phyloP scores from a whole-genome alignment of 37 sponge, comb jelly and placozoan species.

The Cladorhizidae sp. region DNA sequence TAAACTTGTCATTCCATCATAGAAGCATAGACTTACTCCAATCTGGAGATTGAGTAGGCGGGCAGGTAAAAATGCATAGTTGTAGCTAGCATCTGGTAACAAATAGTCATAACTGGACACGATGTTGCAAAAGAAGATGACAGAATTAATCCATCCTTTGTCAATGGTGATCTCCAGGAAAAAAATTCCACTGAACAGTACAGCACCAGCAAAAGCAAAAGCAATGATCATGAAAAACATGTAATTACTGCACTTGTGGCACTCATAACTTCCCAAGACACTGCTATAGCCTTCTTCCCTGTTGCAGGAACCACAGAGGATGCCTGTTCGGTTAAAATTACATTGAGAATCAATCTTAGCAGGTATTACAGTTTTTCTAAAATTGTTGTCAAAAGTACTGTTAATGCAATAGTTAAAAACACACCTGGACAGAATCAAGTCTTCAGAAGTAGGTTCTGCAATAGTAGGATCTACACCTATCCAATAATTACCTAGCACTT shows the following conservation, averaged over 20 bases:
- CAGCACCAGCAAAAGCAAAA: constrained; percentile 22
- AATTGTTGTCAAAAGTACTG: constrained; percentile 1
- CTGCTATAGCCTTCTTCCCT: neutral
- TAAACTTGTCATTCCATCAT: constrained; percentile 44
- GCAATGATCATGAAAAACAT: constrained; percentile 3
- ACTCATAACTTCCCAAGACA: constrained; percentile 19
- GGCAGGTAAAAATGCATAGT: constrained; percentile 2
- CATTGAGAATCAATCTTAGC: constrained; percentile 15
- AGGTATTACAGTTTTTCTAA: neutral
- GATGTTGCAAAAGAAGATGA: constrained; percentile 41
- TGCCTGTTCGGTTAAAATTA: constrained; percentile 10
- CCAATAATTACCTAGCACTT: neutral
- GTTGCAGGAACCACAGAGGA: constrained; percentile 30
- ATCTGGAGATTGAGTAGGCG: constrained; percentile 30
- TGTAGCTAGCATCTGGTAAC: neutral
- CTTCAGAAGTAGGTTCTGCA: neutral
- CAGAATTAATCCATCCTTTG: constrained; percentile 29
- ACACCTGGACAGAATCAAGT: neutral
- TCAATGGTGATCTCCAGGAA: constrained; percentile 31
- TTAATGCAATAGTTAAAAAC: constrained; percentile 18
- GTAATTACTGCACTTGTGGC: constrained; percentile 16
- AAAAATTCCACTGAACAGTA: constrained; percentile 17
- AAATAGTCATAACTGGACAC: neutral
- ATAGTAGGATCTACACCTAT: neutral
- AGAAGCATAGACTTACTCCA: constrained; percentile 48